These are phyloP conservation scores for Gymnothorax reevesii DNA, from an alignment of 2,797 vertebrate genomes.

Conservation along the genomic window DNA sequence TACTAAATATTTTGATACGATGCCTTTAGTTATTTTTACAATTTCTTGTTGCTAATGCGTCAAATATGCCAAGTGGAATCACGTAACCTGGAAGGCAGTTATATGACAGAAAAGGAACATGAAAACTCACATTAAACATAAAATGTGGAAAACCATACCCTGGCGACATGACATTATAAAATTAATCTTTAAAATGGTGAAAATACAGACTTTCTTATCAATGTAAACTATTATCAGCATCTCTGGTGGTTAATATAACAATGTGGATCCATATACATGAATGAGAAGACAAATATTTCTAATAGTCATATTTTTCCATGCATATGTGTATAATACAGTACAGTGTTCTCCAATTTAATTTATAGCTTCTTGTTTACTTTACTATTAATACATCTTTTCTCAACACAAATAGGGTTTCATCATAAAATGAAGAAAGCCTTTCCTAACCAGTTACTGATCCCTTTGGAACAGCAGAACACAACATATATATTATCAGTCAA, in stretches of 20 bases:
- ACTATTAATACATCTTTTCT: background rate
- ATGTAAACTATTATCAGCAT: background rate
- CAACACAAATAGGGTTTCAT: slow-evolving; percentile 25
- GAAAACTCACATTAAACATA: background rate
- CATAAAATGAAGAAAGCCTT: slow-evolving; percentile 39
- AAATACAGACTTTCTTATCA: background rate
- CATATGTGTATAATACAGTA: slow-evolving; percentile 43
- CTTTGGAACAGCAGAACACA: slow-evolving; percentile 35
- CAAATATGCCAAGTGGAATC: background rate
- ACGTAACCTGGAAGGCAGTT: background rate
- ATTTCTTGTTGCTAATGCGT: background rate
- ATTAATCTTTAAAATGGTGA: background rate
- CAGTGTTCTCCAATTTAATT: slow-evolving; percentile 37
- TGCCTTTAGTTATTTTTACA: background rate
- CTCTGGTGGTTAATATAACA: slow-evolving; percentile 63
- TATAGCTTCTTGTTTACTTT: slow-evolving; percentile 43
- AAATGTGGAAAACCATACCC: background rate
- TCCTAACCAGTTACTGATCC: slow-evolving; percentile 46
- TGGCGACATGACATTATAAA: background rate
- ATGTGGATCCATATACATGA: slow-evolving; percentile 22
- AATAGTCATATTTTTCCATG: slow-evolving; percentile 23
- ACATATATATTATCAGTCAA: slow-evolving; percentile 16
- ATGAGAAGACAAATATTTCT: slow-evolving; percentile 47
- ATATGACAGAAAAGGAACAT: background rate
- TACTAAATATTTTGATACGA: background rate